Evolutionary conservation across 2,113 vertebrate species (phyloP).

Genomic region (Aplodontia rufa): DNA sequence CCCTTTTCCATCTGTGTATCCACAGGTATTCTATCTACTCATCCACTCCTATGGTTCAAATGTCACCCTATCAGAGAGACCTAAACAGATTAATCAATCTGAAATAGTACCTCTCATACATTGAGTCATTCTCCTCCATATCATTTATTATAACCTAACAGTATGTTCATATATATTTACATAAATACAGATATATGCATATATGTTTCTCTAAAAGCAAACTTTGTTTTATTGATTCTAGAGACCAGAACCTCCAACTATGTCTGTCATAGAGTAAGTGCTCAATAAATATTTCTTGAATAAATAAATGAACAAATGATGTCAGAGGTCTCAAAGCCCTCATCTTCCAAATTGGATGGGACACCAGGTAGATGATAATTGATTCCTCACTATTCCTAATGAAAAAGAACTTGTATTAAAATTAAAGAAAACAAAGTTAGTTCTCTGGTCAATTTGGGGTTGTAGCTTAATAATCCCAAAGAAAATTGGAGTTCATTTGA

Average conservation of each 20-base stretch:
- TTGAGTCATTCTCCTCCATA: neutral
- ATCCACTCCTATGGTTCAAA: neutral
- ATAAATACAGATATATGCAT: neutral
- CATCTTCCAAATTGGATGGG: neutral
- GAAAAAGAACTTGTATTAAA: neutral
- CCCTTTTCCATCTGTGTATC: neutral
- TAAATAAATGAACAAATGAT: neutral
- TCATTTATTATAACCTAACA: neutral
- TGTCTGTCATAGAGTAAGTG: neutral
- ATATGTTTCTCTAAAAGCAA: neutral
- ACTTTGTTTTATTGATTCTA: neutral
- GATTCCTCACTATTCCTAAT: neutral
- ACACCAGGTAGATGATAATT: neutral
- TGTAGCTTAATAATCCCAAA: slow-evolving; percentile 23
- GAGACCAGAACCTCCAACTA: neutral
- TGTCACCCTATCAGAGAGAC: neutral
- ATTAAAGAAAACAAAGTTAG: neutral
- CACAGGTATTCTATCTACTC: neutral
- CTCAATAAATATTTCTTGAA: neutral
- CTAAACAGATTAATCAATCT: neutral
- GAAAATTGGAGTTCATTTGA: neutral
- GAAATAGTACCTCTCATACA: neutral
- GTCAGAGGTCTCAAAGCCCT: neutral
- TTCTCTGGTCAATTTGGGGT: neutral
- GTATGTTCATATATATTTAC: neutral